phyloP scores from a whole-genome alignment of 2,888 invertebrate genomes.

The Arrhopalites spinosus region DNA sequence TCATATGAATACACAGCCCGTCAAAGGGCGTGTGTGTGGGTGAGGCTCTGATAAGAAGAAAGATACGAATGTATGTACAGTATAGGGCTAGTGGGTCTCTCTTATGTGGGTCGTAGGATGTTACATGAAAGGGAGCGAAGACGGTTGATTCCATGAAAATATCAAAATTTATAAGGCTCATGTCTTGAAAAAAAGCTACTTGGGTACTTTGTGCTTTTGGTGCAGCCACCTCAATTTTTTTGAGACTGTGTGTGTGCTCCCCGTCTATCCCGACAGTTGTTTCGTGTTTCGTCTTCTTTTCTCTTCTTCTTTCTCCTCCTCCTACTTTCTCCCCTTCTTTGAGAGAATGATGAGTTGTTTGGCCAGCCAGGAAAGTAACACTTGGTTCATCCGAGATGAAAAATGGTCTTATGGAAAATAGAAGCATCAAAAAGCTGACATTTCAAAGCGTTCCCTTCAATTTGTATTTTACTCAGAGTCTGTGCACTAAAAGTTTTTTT shows the following conservation, averaged over 20 bases:
- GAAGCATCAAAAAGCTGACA: conserved; percentile 38
- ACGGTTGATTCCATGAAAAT: conserved; percentile 20
- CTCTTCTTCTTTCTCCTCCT: conserved; percentile 9
- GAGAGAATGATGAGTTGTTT: conserved; percentile 29
- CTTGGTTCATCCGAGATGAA: conserved; percentile 22
- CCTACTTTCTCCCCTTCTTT: not conserved
- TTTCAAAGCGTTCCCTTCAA: conserved; percentile 30
- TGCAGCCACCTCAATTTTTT: conserved; percentile 9
- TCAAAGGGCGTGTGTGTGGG: not conserved
- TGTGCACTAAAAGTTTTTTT: no score
- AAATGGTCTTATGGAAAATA: conserved; percentile 40
- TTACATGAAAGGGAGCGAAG: no score
- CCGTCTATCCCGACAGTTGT: not conserved
- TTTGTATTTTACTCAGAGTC: conserved; percentile 38
- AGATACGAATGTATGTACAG: no score
- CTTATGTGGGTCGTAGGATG: no score
- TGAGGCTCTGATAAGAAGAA: no score
- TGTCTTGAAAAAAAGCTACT: conserved; percentile 15
- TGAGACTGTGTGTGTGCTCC: not conserved
- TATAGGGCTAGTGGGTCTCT: no score
- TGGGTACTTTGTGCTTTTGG: not conserved
- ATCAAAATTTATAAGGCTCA: conserved; percentile 25
- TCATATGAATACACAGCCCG: not conserved
- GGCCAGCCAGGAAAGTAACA: conserved; percentile 18
- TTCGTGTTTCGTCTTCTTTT: conserved; percentile 3